Evolutionary conservation across 2,797 vertebrate species (phyloP), one percentile per base, ranked within the genome.

Genomic region (Helostoma temminkii): DNA sequence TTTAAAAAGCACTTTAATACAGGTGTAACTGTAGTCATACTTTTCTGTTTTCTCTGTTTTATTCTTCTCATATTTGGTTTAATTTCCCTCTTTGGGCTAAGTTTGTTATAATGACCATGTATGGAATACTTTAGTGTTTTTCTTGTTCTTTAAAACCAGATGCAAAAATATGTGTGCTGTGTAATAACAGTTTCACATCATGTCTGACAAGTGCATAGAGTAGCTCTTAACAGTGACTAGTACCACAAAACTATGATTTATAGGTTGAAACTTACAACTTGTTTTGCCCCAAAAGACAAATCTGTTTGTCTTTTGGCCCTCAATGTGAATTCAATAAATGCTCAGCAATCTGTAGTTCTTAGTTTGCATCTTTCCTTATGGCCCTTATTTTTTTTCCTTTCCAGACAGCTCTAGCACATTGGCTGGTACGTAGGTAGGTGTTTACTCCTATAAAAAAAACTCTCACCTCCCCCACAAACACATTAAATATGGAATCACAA

Each of bases 401-500:
- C 34, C 74, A 84, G 78, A 81, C 56, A 41, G 74, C 69, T 82
- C 81, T 55, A 81, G 75, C 88, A 86, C 80, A 71, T 63, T 80
- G 75, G 68, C 70, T 87, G 84, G 65, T 85, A 83, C 57, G 84
- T 85, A 87, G 84, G 90, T 83, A 90, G 90, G 87, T 89, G 89
- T 83, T 89, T 83, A 81, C 81, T 88, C 81, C 78, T 74, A 63
- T 21, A 48, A 73, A 74, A 87, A 88, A 88, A 84, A 53, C 71
- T 89, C 76, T 87, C 88, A 88, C 88, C 84, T 85, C 90, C 90
- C 80, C 90, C 89, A 85, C 87, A 90, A 86, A 86, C 83, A 88
- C 88, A 87, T 90, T 89, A 86, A 91, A 91, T 88, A 90, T 85
- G 88, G 83, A 89, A 90, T 79, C 71, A 65, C 74, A 91, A 85